A percentile compares a stretch with the other conserved stretches of the same genome.
These are phyloP conservation scores for Sphaerophoria taeniata DNA, from an alignment of 2,888 invertebrate species.

Conservation along the genomic window DNA sequence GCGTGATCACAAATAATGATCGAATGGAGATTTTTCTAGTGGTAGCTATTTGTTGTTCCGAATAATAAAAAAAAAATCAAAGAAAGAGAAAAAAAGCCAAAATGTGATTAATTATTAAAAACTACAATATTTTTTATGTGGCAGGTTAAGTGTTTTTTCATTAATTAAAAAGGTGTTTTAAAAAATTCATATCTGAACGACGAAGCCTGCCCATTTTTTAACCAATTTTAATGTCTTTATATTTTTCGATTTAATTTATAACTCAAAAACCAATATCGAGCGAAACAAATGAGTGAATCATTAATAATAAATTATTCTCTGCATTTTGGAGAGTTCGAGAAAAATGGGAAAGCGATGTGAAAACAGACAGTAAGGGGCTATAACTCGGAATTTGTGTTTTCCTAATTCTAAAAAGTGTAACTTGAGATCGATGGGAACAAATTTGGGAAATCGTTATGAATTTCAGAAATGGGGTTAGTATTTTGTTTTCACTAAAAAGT, in stretches of 20 bases:
- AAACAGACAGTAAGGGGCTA: not conserved
- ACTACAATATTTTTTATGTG: slow-evolving; percentile 14
- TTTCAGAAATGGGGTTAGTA: no score
- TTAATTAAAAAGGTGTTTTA: slow-evolving; percentile 30
- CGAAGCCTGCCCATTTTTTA: not conserved
- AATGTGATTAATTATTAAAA: slow-evolving; percentile 27
- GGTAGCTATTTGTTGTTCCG: not conserved
- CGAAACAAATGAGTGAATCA: not conserved
- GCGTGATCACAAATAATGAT: slow-evolving; percentile 29
- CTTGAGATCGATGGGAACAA: no score
- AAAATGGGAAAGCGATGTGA: not conserved
- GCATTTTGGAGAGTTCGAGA: not conserved
- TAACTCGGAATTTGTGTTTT: not conserved
- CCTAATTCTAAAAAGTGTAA: no score
- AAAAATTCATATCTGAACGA: not conserved
- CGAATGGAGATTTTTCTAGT: slow-evolving; percentile 15
- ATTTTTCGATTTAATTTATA: not conserved
- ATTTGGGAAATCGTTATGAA: no score
- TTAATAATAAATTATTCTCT: not conserved
- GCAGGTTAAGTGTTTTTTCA: slow-evolving; percentile 3
- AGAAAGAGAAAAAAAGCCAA: not conserved
- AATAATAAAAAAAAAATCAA: not conserved
- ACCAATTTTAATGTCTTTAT: slow-evolving; percentile 6
- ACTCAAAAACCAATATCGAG: not conserved
- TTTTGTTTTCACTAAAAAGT: no score